Evolutionary conservation across 2,113 vertebrate species (phyloP).

Genomic region (Vicugna pacos): DNA sequence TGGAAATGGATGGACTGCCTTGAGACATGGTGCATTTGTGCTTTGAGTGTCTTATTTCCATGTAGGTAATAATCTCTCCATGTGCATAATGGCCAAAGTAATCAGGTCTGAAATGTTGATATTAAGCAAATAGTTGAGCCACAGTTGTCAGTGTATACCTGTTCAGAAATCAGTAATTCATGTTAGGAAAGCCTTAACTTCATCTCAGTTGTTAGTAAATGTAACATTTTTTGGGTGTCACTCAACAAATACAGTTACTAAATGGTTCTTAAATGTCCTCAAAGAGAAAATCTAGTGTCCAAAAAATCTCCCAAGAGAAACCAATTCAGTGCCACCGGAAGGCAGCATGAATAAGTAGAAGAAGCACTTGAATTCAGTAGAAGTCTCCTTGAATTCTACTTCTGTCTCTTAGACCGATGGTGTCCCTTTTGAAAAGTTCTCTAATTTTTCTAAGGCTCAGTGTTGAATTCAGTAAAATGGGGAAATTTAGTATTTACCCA

Average conservation of each 20-base stretch:
- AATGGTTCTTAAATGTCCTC: background rate
- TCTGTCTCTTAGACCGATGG: background rate
- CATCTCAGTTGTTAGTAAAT: background rate
- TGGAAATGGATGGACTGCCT: background rate
- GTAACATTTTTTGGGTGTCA: background rate
- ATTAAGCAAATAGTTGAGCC: background rate
- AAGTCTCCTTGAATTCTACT: background rate
- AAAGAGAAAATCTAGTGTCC: background rate
- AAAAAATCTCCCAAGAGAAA: conserved; percentile 22
- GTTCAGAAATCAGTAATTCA: background rate
- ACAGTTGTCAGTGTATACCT: background rate
- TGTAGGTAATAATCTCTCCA: background rate
- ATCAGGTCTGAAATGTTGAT: conserved; percentile 3
- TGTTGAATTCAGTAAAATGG: conserved; percentile 3
- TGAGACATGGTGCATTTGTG: background rate
- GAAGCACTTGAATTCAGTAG: background rate
- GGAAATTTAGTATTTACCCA: background rate
- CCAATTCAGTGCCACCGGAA: background rate
- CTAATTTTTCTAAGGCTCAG: background rate
- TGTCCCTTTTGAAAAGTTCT: conserved; percentile 19
- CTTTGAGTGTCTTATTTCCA: background rate
- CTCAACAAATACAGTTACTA: background rate
- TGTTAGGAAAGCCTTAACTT: conserved; percentile 31
- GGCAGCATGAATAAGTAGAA: background rate
- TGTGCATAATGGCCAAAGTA: background rate